A percentile compares a stretch with the other conserved stretches of the same genome.
Evolutionary conservation across 92 coral and sea anemone genomes (phyloP).

Genomic region (Porites lobata): DNA sequence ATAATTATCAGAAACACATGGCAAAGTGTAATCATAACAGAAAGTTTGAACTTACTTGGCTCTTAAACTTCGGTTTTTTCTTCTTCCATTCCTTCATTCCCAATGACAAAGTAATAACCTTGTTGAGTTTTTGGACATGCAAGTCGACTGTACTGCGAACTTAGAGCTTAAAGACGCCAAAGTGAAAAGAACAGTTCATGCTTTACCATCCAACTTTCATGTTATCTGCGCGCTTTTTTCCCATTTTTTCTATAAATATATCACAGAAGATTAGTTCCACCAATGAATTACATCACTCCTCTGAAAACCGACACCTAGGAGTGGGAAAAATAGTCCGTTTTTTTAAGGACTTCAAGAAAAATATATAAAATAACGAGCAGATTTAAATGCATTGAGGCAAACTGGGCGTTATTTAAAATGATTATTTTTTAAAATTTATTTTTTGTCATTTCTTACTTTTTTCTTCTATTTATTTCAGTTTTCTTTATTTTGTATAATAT

Average conservation of each 20-base stretch:
- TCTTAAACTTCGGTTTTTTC: no score
- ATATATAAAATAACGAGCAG: slow-evolving; percentile 4
- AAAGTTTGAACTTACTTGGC: no score
- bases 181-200: slow-evolving; percentile 1
- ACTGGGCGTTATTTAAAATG: neutral
- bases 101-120: no score
- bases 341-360: neutral
- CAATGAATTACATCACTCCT: slow-evolving; percentile 12
- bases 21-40: no score
- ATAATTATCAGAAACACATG: no score
- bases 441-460: no score
- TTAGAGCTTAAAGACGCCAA: neutral
- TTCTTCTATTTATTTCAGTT: no score
- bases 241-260: slow-evolving; percentile 14
- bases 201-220: neutral
- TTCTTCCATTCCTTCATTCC: no score
- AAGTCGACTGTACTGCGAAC: neutral
- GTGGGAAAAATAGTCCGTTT: neutral
- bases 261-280: slow-evolving; percentile 17
- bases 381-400: slow-evolving; percentile 25
- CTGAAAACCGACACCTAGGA: neutral
- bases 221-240: slow-evolving; percentile 1
- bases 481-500: no score
- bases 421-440: neutral
- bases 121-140: no score